These are phyloP conservation scores for Flabesymbios commensalis DNA, from an alignment of 2,888 invertebrate genomes.

Conservation along the genomic window DNA sequence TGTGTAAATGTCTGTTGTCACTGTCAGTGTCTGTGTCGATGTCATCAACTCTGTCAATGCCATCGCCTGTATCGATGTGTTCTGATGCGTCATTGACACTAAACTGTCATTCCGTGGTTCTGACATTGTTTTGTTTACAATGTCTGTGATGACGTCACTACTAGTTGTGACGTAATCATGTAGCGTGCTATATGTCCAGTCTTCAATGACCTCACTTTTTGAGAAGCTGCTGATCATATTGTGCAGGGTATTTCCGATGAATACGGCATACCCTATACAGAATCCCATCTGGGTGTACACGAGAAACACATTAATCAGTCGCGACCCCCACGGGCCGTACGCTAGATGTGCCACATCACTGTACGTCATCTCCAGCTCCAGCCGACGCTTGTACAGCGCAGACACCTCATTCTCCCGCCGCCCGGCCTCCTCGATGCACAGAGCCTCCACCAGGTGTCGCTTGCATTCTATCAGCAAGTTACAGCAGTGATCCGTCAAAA, in stretches of 20 bases:
- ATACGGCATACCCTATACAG: constrained; percentile 54
- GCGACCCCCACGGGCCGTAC: constrained; percentile 11
- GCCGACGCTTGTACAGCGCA: neutral
- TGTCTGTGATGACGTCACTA: no score
- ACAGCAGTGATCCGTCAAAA: constrained; percentile 55
- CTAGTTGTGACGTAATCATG: no score
- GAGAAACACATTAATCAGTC: constrained; percentile 35
- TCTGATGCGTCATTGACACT: no score
- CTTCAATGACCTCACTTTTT: no score
- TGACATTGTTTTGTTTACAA: no score
- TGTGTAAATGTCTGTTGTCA: no score
- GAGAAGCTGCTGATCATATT: no score
- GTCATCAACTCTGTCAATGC: no score
- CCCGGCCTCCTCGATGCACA: neutral
- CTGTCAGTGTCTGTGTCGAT: no score
- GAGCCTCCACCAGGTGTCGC: constrained; percentile 44
- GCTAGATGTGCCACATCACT: constrained; percentile 10
- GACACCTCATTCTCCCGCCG: neutral
- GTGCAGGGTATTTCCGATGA: constrained; percentile 54
- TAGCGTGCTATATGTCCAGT: no score
- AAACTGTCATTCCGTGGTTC: no score
- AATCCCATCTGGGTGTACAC: constrained; percentile 56
- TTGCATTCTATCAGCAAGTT: constrained; percentile 54
- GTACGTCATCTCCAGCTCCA: constrained; percentile 3
- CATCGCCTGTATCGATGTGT: no score